Conservation (phyloP, 2,888 invertebrate genomes). For the Zhengitettix transpicula region DNA sequence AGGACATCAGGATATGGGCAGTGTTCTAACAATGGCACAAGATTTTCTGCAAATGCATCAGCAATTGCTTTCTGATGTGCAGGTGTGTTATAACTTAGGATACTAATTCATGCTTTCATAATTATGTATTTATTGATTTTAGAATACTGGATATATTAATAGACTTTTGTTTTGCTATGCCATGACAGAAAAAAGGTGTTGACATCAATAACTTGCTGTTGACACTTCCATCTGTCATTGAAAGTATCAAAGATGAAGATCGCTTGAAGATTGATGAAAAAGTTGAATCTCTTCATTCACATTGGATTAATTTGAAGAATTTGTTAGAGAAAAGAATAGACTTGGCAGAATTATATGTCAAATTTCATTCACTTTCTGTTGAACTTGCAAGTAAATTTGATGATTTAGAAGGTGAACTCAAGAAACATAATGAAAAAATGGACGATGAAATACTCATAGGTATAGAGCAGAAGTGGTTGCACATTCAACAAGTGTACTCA, state of each 20-base stretch:
- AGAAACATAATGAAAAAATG: conserved; percentile 30
- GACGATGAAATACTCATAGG: conserved; percentile 31
- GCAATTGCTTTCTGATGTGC: conserved; percentile 52
- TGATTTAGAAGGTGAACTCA: conserved; percentile 40
- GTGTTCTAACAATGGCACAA: conserved; percentile 41
- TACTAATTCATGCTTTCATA: background rate
- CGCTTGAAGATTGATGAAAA: conserved; percentile 42
- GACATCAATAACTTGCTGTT: conserved; percentile 48
- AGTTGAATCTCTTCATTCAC: conserved; percentile 41
- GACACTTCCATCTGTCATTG: conserved; percentile 42
- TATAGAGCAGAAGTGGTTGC: conserved; percentile 46
- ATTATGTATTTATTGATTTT: background rate
- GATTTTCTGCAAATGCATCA: conserved; percentile 60
- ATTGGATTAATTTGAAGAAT: conserved; percentile 44
- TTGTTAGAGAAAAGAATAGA: conserved; percentile 42
- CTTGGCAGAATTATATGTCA: conserved; percentile 46
- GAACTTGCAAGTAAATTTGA: conserved; percentile 48
- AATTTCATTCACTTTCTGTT: conserved; percentile 53
- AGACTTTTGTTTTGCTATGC: conserved; percentile 7
- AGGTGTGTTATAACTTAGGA: conserved; percentile 28
- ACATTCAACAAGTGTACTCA: conserved; percentile 41
- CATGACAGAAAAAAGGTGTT: conserved; percentile 41
- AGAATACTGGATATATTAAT: conserved; percentile 3
- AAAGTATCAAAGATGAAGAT: conserved; percentile 46
- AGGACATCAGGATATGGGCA: conserved; percentile 60